These are phyloP conservation scores for Troides oblongomaculatus DNA, from an alignment of 2,888 invertebrate genomes.

Conservation along the genomic window DNA sequence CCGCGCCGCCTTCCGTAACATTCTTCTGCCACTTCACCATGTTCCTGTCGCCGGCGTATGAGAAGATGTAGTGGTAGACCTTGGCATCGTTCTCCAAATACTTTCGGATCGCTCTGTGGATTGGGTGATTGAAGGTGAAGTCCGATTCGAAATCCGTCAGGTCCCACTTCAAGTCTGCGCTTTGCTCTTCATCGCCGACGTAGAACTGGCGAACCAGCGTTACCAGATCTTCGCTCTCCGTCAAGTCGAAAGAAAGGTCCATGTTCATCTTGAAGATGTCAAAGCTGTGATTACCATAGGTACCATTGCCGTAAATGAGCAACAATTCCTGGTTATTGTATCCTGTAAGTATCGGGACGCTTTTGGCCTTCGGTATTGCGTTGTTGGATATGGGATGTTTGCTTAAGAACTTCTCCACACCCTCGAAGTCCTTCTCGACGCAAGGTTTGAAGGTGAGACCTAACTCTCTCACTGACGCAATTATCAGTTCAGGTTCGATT, in stretches of 20 bases:
- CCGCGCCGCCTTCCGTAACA: constrained; percentile 39
- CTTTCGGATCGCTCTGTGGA: constrained; percentile 44
- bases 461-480: constrained; percentile 42
- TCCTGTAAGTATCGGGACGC: constrained; percentile 51
- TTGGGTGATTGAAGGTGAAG: constrained; percentile 47
- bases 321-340: constrained; percentile 46
- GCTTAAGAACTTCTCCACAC: constrained; percentile 41
- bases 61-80: constrained; percentile 55
- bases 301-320: background rate
- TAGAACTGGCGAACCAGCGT: constrained; percentile 46
- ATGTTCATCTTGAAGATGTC: constrained; percentile 7
- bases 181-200: constrained; percentile 46
- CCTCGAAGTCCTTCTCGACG: constrained; percentile 46
- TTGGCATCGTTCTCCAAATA: constrained; percentile 34
- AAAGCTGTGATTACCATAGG: background rate
- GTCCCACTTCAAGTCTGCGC: constrained; percentile 33
- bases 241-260: constrained; percentile 17
- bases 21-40: constrained; percentile 35
- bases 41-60: constrained; percentile 49
- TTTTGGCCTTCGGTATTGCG: constrained; percentile 37
- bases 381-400: constrained; percentile 42
- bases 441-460: constrained; percentile 42
- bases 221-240: constrained; percentile 38
- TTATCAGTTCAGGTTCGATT: constrained; percentile 42
- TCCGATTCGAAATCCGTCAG: constrained; percentile 54